phyloP scores from a whole-genome alignment of 2,113 vertebrate genomes.

The Phalacrocorax brasilianus region DNA sequence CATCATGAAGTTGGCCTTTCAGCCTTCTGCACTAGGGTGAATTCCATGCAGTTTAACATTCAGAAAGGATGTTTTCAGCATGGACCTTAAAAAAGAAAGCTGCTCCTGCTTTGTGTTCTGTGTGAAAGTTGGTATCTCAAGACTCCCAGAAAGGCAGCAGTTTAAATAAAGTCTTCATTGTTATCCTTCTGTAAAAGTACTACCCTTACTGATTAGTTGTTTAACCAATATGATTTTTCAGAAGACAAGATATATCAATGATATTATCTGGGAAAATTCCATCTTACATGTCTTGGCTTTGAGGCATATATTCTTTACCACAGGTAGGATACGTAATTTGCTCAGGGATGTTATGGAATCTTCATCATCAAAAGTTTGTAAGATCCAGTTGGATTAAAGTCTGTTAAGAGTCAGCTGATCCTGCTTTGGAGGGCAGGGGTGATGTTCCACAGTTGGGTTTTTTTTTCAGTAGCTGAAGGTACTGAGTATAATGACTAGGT shows the following conservation, averaged over 20 bases:
- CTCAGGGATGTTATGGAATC: not conserved
- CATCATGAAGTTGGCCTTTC: not conserved
- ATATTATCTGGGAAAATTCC: not conserved
- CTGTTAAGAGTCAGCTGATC: not conserved
- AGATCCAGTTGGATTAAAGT: not conserved
- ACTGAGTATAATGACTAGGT: not conserved
- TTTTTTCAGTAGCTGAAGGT: not conserved
- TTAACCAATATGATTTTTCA: not conserved
- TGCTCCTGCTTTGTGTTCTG: not conserved
- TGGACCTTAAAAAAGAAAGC: not conserved
- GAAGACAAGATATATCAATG: not conserved
- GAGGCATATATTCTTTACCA: not conserved
- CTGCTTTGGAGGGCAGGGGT: not conserved
- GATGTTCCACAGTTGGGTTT: rapidly evolving
- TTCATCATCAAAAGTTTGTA: not conserved
- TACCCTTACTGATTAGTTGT: not conserved
- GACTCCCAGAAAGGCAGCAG: not conserved
- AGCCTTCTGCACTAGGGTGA: not conserved
- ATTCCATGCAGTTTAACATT: not conserved
- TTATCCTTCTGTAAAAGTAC: not conserved
- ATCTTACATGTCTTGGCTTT: not conserved
- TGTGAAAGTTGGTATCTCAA: not conserved
- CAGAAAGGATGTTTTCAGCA: not conserved
- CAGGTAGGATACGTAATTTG: not conserved
- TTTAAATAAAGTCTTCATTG: not conserved